phyloP scores from a whole-genome alignment of 2,113 vertebrate genomes.

The Tor tambroides region DNA sequence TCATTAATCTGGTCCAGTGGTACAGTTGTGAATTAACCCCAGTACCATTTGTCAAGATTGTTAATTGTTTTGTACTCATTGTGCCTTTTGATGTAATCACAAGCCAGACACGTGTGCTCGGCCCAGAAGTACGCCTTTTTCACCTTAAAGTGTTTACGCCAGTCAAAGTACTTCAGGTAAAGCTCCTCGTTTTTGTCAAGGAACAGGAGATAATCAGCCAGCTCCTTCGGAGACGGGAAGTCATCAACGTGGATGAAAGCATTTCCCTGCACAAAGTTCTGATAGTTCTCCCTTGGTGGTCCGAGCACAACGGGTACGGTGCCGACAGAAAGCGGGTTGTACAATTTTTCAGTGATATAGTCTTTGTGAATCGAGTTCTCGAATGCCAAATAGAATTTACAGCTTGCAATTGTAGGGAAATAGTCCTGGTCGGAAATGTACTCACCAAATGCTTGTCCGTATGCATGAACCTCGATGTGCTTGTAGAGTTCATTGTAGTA shows the following conservation, averaged over 20 bases:
- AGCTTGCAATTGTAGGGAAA: conserved; percentile 92
- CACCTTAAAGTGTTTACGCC: conserved; percentile 93
- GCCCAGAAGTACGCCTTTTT: conserved; percentile 93
- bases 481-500: conserved; percentile 97
- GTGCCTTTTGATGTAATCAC: conserved; percentile 92
- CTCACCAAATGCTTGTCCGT: conserved; percentile 92
- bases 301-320: conserved; percentile 93
- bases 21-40: conserved; percentile 77
- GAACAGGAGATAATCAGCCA: conserved; percentile 92
- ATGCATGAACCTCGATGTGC: conserved; percentile 92
- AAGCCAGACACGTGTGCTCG: conserved; percentile 94
- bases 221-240: conserved; percentile 90
- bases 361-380: conserved; percentile 98
- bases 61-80: conserved; percentile 91
- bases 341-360: conserved; percentile 98
- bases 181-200: conserved; percentile 93
- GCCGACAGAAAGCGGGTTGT: conserved; percentile 91
- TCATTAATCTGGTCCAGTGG: conserved; percentile 36
- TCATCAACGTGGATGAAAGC: conserved; percentile 97
- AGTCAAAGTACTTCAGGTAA: conserved; percentile 94
- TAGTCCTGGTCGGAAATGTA: conserved; percentile 90
- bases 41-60: conserved; percentile 97
- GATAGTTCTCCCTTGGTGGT: conserved; percentile 91
- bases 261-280: conserved; percentile 93
- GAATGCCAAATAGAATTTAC: conserved; percentile 96